Conservation (phyloP, 2,113 vertebrate genomes). For the Marmota flaviventris region DNA sequence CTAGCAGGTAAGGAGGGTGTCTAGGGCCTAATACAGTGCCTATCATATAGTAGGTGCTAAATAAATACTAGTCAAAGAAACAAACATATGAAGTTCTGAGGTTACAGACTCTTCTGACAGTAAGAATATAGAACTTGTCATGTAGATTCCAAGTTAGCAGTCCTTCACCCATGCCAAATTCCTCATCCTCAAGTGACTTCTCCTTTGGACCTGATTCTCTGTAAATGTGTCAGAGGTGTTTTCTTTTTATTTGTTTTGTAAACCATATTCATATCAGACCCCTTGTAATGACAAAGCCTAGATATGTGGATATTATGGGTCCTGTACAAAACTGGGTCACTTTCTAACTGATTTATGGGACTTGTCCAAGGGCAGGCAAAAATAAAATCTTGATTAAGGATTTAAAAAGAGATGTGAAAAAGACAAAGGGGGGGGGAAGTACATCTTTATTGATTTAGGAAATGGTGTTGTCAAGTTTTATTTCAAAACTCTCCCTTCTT, state of each 20-base stretch:
- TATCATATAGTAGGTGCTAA: not conserved
- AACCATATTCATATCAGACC: constrained; percentile 6
- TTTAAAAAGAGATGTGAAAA: constrained; percentile 53
- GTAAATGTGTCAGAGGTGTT: constrained; percentile 29
- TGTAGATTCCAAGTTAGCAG: not conserved
- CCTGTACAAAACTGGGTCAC: constrained; percentile 57
- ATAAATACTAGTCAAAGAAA: not conserved
- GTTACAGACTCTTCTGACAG: not conserved
- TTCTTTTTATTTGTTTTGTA: constrained; percentile 51
- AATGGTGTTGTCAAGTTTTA: constrained; percentile 47
- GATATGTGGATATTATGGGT: constrained; percentile 1
- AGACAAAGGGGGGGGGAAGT: constrained; percentile 17
- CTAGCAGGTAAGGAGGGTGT: not conserved
- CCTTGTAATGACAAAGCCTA: constrained; percentile 24
- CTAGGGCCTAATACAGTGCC: not conserved
- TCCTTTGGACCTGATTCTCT: not conserved
- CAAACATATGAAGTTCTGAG: not conserved
- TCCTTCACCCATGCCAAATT: not conserved
- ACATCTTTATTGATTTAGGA: constrained; percentile 67
- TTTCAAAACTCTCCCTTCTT: constrained; percentile 61
- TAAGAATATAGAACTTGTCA: not conserved
- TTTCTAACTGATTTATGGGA: constrained; percentile 68
- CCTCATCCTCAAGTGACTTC: not conserved
- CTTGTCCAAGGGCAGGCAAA: constrained; percentile 31
- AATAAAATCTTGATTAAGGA: constrained; percentile 51